Percentiles rank a stretch among this genome's conserved stretches.
These are phyloP conservation scores for Diplodus sargus DNA, from an alignment of 2,797 vertebrate species.

Conservation along the genomic window DNA sequence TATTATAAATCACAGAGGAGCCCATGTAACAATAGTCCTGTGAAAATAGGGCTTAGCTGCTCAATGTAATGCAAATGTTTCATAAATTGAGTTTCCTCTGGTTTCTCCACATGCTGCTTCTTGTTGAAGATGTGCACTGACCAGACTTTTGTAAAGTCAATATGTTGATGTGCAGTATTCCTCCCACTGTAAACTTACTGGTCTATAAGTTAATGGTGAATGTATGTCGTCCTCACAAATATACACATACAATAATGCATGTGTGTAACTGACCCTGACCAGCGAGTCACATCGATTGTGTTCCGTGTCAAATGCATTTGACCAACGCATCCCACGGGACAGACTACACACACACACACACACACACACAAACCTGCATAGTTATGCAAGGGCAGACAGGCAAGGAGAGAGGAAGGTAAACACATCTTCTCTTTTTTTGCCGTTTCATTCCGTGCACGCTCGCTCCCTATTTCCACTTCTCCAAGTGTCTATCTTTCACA, in stretches of 20 bases:
- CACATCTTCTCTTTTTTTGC: conserved; percentile 9
- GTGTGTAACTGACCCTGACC: conserved; percentile 27
- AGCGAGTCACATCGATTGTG: conserved; percentile 48
- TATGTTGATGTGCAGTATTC: background rate
- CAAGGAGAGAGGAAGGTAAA: conserved; percentile 28
- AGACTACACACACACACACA: conserved; percentile 12
- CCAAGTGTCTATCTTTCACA: conserved; percentile 36
- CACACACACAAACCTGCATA: conserved; percentile 2
- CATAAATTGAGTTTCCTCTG: conserved; percentile 4
- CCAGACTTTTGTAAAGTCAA: background rate
- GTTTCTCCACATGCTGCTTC: conserved; percentile 9
- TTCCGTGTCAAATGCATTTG: conserved; percentile 63
- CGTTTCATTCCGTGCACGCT: conserved; percentile 38
- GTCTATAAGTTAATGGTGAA: background rate
- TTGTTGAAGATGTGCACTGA: background rate
- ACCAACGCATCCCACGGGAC: conserved; percentile 36
- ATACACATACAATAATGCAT: background rate
- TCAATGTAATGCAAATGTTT: conserved; percentile 17
- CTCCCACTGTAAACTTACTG: background rate
- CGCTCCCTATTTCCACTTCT: conserved; percentile 18
- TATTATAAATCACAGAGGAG: conserved; percentile 33
- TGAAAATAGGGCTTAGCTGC: conserved; percentile 26
- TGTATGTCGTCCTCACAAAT: background rate
- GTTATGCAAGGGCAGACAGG: conserved; percentile 35
- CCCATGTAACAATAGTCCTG: conserved; percentile 26